phyloP scores from a whole-genome alignment of 2,113 vertebrate species.

The Notothenia rossii region DNA sequence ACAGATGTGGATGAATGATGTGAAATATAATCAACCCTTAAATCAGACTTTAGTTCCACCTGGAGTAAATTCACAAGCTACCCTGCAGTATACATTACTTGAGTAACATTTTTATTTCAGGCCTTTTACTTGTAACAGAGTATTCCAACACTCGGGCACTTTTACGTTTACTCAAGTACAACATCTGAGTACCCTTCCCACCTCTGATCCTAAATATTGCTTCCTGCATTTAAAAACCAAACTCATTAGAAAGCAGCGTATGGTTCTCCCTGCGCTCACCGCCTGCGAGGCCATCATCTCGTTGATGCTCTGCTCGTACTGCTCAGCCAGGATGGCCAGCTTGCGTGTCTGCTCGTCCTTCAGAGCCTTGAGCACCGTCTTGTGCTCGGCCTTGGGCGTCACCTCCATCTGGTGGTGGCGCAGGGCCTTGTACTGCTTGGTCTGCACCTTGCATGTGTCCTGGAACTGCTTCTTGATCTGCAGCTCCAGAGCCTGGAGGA shows the following conservation, averaged over 20 bases:
- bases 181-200: no score
- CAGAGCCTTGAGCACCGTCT: constrained; percentile 96
- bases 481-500: constrained; percentile 94
- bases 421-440: constrained; percentile 99
- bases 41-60: no score
- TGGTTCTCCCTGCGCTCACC: constrained; percentile 79
- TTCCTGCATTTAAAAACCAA: neutral
- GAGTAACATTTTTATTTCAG: no score
- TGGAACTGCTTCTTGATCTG: constrained; percentile 99
- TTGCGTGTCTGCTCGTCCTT: constrained; percentile 99
- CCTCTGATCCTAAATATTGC: neutral
- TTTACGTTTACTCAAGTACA: no score
- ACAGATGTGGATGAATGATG: no score
- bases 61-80: no score
- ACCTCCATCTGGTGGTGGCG: constrained; percentile 99
- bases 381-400: constrained; percentile 98
- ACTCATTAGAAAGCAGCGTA: no score
- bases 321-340: constrained; percentile 97
- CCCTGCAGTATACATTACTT: no score
- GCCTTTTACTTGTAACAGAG: no score
- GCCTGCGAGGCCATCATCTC: constrained; percentile 99
- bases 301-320: constrained; percentile 99
- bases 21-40: no score
- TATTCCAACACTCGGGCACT: no score
- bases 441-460: constrained; percentile 99